Evolutionary conservation across 2,888 invertebrate genomes (phyloP).

Genomic region (Pachymerium ferrugineum): DNA sequence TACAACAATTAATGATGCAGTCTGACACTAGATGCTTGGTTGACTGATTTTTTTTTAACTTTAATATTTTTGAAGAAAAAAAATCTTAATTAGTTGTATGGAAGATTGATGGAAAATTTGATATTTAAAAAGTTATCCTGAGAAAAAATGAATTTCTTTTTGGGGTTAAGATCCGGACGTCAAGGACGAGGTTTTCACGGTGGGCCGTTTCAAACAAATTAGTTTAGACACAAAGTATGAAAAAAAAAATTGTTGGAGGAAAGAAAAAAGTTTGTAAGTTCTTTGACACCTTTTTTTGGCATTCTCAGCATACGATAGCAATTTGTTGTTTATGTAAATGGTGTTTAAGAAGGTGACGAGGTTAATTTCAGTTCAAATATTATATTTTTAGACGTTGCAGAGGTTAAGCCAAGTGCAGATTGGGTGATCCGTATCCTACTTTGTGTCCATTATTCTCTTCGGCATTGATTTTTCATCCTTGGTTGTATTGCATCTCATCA

Average conservation of each 20-base stretch:
- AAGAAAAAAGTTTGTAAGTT: neutral
- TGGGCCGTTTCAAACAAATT: conserved; percentile 1
- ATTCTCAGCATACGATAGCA: neutral
- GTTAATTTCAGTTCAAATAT: neutral
- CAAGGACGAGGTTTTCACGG: neutral
- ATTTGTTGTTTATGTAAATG: neutral
- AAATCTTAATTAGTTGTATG: neutral
- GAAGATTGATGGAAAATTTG: neutral
- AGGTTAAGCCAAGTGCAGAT: neutral
- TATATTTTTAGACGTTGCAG: neutral
- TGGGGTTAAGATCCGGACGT: neutral
- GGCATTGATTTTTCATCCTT: neutral
- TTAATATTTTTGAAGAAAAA: neutral
- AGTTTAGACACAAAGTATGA: neutral
- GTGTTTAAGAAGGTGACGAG: neutral
- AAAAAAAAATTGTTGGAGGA: too few relatives aligned
- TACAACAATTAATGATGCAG: neutral
- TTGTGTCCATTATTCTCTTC: neutral
- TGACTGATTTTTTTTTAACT: neutral
- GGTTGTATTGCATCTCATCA: neutral
- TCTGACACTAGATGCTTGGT: neutral
- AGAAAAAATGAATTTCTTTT: neutral
- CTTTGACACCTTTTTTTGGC: neutral
- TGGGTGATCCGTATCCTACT: neutral
- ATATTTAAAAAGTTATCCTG: neutral